Evolutionary conservation across 2,113 vertebrate species (phyloP).

Genomic region (Patagioenas fasciata): DNA sequence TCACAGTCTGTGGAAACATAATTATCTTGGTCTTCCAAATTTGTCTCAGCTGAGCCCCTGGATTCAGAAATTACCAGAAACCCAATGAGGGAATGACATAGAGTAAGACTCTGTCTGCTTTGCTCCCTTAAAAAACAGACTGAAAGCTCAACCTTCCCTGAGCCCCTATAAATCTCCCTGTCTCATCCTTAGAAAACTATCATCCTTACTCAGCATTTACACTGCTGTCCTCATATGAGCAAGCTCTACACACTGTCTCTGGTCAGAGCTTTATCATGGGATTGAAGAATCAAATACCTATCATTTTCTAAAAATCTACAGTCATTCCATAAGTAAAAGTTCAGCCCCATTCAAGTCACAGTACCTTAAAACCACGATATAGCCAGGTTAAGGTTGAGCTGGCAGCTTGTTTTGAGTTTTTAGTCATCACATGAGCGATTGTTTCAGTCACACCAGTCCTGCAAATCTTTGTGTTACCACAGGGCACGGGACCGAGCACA

Average conservation of each 20-base stretch:
- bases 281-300: not conserved
- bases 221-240: not conserved
- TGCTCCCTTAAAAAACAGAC: not conserved
- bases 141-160: not conserved
- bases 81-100: not conserved
- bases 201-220: not conserved
- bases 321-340: not conserved
- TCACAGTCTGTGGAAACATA: not conserved
- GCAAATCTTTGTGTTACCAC: not conserved
- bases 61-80: not conserved
- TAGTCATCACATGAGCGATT: not conserved
- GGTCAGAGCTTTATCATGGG: not conserved
- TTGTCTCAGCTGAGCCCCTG: not conserved
- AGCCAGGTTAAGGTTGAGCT: not conserved
- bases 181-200: not conserved
- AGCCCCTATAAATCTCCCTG: not conserved
- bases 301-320: not conserved
- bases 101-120: not conserved
- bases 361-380: not conserved
- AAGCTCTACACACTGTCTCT: not conserved
- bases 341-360: not conserved
- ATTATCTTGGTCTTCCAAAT: not conserved
- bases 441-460: not conserved
- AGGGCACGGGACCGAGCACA: not conserved
- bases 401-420: not conserved